phyloP scores from a whole-genome alignment of 1,140 invertebrate species.

The Parasteatoda tepidariorum region DNA sequence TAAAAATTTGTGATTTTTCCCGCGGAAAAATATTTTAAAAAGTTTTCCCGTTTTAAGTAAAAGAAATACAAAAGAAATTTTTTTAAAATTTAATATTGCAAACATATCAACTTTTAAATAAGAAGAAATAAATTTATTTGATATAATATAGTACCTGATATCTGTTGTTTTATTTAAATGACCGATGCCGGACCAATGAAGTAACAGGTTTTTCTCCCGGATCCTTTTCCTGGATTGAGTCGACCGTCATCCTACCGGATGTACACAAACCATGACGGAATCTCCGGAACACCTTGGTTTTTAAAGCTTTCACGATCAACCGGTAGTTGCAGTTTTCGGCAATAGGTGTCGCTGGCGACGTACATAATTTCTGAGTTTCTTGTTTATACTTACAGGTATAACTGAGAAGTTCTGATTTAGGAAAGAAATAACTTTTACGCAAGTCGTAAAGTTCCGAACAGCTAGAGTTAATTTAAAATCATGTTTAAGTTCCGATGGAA shows the following conservation, averaged over 20 bases:
- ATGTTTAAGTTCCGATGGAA: background rate
- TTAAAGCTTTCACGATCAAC: conserved; percentile 38
- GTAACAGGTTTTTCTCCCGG: conserved; percentile 38
- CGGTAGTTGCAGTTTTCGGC: background rate
- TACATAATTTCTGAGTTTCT: background rate
- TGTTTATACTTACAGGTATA: background rate
- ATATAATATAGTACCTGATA: conserved; percentile 21
- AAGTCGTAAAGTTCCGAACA: too few species aligned
- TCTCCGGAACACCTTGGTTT: conserved; percentile 37
- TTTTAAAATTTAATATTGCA: too few species aligned
- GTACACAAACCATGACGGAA: conserved; percentile 56
- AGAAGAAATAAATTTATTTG: too few species aligned
- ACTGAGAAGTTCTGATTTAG: background rate
- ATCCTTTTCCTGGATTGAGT: conserved; percentile 20
- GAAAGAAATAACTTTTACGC: too few species aligned
- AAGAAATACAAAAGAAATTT: too few species aligned
- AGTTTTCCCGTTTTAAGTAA: too few species aligned
- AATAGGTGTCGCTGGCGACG: conserved; percentile 13
- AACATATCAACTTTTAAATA: too few species aligned
- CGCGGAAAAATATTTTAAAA: too few species aligned
- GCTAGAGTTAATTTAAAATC: too few species aligned
- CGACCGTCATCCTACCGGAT: conserved; percentile 47
- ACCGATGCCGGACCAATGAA: conserved; percentile 10
- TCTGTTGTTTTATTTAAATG: conserved; percentile 1
- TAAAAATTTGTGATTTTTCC: too few species aligned